These are phyloP conservation scores for Motacilla tschutschensis DNA, from an alignment of 2,113 vertebrate genomes.

Conservation along the genomic window DNA sequence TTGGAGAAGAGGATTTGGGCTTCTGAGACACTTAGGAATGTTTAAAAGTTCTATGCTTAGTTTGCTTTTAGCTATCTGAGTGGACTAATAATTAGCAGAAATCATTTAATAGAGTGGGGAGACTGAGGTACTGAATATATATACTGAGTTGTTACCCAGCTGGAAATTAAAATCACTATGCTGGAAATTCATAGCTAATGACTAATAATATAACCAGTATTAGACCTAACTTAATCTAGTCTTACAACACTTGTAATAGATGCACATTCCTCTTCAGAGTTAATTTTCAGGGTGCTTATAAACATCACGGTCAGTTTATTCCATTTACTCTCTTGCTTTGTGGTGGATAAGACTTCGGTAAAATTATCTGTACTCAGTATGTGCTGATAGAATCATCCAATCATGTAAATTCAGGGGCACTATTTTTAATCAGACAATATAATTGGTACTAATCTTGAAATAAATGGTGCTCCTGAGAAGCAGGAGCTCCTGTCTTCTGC, in stretches of 20 bases:
- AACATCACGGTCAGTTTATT: conserved; percentile 1
- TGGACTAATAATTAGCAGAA: neutral
- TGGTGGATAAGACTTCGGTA: neutral
- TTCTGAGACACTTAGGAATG: neutral
- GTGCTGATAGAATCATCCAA: conserved; percentile 36
- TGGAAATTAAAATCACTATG: neutral
- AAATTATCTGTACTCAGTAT: conserved; percentile 37
- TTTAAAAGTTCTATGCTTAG: neutral
- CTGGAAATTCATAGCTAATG: neutral
- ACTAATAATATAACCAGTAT: neutral
- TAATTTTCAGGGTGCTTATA: conserved; percentile 22
- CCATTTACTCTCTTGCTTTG: neutral
- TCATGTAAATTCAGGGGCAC: conserved; percentile 58
- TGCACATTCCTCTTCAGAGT: neutral
- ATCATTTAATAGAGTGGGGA: neutral
- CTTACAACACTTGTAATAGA: neutral
- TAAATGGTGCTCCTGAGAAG: conserved; percentile 49
- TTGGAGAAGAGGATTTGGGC: neutral
- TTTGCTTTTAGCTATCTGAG: neutral
- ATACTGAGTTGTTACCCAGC: neutral
- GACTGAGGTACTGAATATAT: neutral
- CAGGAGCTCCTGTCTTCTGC: conserved; percentile 33
- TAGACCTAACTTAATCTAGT: neutral
- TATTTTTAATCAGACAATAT: conserved; percentile 63
- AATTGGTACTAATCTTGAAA: conserved; percentile 58